Evolutionary conservation across 2,113 vertebrate genomes (phyloP).

Genomic region (Cynocephalus volans): DNA sequence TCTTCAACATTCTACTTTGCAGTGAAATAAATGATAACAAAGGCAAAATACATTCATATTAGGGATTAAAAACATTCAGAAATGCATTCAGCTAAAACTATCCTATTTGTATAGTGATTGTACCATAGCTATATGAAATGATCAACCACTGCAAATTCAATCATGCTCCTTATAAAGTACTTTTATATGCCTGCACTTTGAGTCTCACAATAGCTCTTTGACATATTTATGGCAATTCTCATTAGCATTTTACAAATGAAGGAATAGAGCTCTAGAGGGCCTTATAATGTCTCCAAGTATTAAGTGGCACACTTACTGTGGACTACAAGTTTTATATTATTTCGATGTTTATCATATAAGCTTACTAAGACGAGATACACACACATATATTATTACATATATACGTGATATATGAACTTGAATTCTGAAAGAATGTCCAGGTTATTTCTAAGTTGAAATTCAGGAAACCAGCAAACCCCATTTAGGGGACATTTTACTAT

Average conservation of each 20-base stretch:
- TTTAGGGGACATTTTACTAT: background rate
- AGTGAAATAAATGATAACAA: slow-evolving; percentile 46
- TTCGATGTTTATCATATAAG: background rate
- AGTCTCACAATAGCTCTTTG: background rate
- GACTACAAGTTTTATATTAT: background rate
- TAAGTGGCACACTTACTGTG: background rate
- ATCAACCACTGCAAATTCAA: background rate
- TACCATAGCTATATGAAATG: background rate
- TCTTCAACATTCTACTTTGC: background rate
- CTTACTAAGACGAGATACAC: slow-evolving; percentile 41
- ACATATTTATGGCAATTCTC: background rate
- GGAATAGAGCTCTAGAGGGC: background rate
- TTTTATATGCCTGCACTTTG: background rate
- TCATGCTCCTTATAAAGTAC: background rate
- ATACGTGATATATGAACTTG: background rate
- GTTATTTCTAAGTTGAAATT: slow-evolving; percentile 58
- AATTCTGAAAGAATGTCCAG: slow-evolving; percentile 21
- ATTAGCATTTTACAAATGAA: background rate
- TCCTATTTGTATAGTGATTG: background rate
- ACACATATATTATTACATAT: background rate
- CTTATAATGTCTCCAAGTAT: background rate
- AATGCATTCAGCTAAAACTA: background rate
- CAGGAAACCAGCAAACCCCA: background rate
- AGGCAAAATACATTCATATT: background rate
- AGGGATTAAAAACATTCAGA: slow-evolving; percentile 4